Evolutionary conservation across 2,888 invertebrate species (phyloP), one percentile per base, ranked within the genome.

Genomic region (Perizoma flavofasciatum): DNA sequence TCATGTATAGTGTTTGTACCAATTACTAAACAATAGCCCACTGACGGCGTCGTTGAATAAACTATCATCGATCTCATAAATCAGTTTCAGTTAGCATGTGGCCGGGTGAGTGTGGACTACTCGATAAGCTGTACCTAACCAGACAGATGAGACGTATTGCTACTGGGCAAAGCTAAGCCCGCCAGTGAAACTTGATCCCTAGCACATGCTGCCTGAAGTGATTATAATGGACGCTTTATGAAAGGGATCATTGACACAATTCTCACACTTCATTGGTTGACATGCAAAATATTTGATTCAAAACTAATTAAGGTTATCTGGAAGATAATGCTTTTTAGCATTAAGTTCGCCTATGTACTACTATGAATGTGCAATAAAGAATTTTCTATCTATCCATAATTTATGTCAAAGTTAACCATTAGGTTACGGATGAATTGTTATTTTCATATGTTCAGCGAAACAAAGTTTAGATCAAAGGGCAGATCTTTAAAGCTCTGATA

Each of bases 21-120:
- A 79, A 81, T 82, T 79, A 83, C 78, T 81, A 79, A 80, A 78
- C 76, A 69, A 72, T 74, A 77, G 1, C 22, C 77, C 73, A 68
- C 69, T n/a, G n/a, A n/a, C n/a, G n/a, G n/a, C 72, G 68, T 73
- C 72, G 75, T 72, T 80, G 76, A 79, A 83, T 82, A 79, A 84
- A 82, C 83, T 78, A 78, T 84, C 83, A 80, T 75, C 75, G 77
- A 72, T 71, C 79, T 77, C 82, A 81, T 89, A 87, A 87, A 89
- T 89, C 86, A 86, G 86, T 82, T 88, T 86, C 84, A 85, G 85
- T 85, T 83, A 79, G 79, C 83, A 82, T 82, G 81, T 82, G 82
- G 73, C 66, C 70, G 60, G 62, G 70, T 69, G 80, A 77, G 81
- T 85, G 86, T 81, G 84, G 78, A 79, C 75, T 79, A 78, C 70